Conservation (phyloP, 2,113 vertebrate species). For the Rhabdomys dilectus region DNA sequence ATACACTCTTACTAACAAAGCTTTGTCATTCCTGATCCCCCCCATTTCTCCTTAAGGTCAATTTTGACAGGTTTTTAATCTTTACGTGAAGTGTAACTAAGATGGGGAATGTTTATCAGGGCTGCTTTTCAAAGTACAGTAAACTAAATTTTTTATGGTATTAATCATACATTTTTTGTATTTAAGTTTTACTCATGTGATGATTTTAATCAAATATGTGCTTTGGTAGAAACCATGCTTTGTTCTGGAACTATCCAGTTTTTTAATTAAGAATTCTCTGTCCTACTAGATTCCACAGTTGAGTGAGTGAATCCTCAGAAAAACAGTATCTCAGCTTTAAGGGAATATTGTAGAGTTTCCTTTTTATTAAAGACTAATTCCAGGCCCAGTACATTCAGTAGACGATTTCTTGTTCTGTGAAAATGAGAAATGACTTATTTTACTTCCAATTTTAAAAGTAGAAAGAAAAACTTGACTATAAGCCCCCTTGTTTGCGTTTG, state of each 20-base stretch:
- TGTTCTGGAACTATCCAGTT: slow-evolving; percentile 23
- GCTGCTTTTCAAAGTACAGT: neutral
- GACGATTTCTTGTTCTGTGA: slow-evolving; percentile 59
- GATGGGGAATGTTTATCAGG: neutral
- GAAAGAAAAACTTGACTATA: slow-evolving; percentile 30
- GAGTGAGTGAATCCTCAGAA: slow-evolving; percentile 47
- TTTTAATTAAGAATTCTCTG: slow-evolving; percentile 53
- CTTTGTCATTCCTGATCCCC: neutral
- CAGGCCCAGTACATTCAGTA: slow-evolving; percentile 57
- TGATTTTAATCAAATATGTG: slow-evolving; percentile 31
- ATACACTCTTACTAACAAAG: neutral
- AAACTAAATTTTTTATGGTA: slow-evolving; percentile 5
- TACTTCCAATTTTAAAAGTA: slow-evolving; percentile 56
- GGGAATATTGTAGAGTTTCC: slow-evolving; percentile 35
- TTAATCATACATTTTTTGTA: neutral
- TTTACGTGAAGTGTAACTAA: neutral
- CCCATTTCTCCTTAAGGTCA: slow-evolving; percentile 8
- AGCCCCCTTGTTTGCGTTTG: neutral
- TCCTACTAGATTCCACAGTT: neutral
- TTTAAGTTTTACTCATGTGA: neutral
- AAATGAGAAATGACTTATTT: slow-evolving; percentile 56
- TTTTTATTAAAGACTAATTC: slow-evolving; percentile 62
- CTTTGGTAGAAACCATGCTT: neutral
- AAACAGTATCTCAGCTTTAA: slow-evolving; percentile 40
- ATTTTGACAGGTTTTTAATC: neutral